A percentile compares a stretch with the other conserved stretches of the same genome.
Evolutionary conservation across 2,888 invertebrate species (phyloP).

Genomic region (Drosophila gaucha): DNA sequence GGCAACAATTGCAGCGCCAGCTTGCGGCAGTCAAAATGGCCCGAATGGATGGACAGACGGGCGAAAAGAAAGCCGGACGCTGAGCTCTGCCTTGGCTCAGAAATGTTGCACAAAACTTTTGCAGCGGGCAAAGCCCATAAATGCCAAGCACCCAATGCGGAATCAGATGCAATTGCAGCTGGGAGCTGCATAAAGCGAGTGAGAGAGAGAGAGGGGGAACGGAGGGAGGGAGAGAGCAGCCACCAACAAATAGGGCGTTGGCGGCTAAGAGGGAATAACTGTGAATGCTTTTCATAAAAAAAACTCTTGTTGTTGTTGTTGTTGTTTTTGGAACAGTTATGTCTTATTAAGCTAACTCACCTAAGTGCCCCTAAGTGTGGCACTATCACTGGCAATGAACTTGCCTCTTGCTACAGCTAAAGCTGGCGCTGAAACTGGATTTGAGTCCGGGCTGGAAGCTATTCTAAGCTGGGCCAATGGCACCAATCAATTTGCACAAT

Average conservation of each 20-base stretch:
- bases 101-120: constrained; percentile 63
- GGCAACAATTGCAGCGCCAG: constrained; percentile 61
- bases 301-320: constrained; percentile 6
- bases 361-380: constrained; percentile 33
- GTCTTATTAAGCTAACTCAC: constrained; percentile 49
- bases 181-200: neutral
- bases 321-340: constrained; percentile 34
- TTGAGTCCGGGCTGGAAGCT: neutral
- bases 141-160: constrained; percentile 70
- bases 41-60: neutral
- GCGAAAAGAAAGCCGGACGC: neutral
- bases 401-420: constrained; percentile 1
- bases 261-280: constrained; percentile 10
- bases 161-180: constrained; percentile 19
- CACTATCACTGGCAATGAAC: constrained; percentile 16
- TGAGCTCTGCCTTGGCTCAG: constrained; percentile 23
- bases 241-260: constrained; percentile 7
- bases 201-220: neutral
- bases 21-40: constrained; percentile 47
- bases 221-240: too few species aligned
- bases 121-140: constrained; percentile 59
- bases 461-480: constrained; percentile 24
- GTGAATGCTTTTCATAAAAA: constrained; percentile 11
- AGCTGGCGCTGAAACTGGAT: neutral
- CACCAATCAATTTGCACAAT: constrained; percentile 53